These are phyloP conservation scores for Propithecus perrieri DNA, from an alignment of 2,797 vertebrate genomes.

Conservation along the genomic window DNA sequence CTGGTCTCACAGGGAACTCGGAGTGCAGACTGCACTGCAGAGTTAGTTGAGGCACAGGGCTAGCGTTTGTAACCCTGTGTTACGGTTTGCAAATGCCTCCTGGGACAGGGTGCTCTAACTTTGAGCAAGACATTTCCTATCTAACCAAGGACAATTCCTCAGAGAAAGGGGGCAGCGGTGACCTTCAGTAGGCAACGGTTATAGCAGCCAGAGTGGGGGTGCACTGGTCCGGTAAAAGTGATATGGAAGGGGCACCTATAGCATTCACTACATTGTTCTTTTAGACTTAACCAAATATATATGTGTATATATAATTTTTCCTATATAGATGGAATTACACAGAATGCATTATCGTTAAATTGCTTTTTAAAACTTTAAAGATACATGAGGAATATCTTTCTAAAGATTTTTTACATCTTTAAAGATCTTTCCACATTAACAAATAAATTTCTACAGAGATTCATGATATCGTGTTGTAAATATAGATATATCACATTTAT, in stretches of 20 bases:
- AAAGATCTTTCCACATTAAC: not conserved
- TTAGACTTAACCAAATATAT: not conserved
- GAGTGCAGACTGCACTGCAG: not conserved
- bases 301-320: not conserved
- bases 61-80: not conserved
- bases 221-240: not conserved
- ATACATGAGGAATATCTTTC: not conserved
- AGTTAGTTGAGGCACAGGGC: not conserved
- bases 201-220: not conserved
- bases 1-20: not conserved
- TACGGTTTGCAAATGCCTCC: not conserved
- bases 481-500: not conserved
- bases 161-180: not conserved
- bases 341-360: not conserved
- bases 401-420: not conserved
- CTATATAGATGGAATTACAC: not conserved
- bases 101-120: not conserved
- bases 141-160: not conserved
- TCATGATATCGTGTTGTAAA: not conserved
- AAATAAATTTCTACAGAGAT: not conserved
- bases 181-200: not conserved
- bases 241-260: not conserved
- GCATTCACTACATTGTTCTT: not conserved
- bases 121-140: not conserved
- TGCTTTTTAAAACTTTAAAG: not conserved